phyloP scores from a whole-genome alignment of 2,113 vertebrate species.

The Eublepharis macularius region DNA sequence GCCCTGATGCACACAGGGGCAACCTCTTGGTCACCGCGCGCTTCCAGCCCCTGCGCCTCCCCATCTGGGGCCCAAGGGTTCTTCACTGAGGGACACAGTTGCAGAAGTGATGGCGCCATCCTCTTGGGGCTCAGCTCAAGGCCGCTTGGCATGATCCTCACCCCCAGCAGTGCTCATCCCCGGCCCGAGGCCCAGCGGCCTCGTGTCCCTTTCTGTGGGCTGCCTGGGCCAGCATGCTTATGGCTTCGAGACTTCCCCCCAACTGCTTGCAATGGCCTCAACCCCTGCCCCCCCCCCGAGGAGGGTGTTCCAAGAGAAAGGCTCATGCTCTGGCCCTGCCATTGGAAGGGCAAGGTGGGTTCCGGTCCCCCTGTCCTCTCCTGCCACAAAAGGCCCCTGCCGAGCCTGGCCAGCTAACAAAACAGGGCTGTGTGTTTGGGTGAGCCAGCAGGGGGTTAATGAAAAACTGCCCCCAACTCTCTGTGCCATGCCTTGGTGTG shows the following conservation, averaged over 20 bases:
- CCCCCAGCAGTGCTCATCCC: too few relatives aligned
- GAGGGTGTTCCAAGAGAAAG: conserved; percentile 65
- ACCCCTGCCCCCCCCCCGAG: conserved; percentile 39
- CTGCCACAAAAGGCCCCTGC: conserved; percentile 63
- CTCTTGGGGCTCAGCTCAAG: too few relatives aligned
- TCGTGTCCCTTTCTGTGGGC: conserved; percentile 64
- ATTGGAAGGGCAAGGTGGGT: background rate
- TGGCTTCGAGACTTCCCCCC: too few relatives aligned
- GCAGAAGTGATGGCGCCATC: background rate
- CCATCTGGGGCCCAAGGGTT: too few relatives aligned
- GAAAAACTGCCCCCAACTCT: conserved; percentile 69
- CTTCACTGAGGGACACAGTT: too few relatives aligned
- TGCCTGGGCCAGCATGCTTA: too few relatives aligned
- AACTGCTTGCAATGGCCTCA: conserved; percentile 71
- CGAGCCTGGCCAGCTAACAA: conserved; percentile 65
- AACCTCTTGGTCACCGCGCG: background rate
- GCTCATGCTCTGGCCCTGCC: conserved; percentile 54
- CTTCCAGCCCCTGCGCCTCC: too few relatives aligned
- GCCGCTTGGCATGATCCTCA: conserved; percentile 5
- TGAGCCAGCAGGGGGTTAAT: conserved; percentile 75
- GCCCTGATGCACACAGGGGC: accelerated
- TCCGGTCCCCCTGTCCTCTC: conserved; percentile 46
- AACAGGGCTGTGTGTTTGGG: conserved; percentile 68
- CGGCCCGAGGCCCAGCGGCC: conserved; percentile 64
- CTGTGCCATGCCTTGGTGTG: conserved; percentile 73